Evolutionary conservation across 2,113 vertebrate genomes (phyloP).

Genomic region (Nipponia nippon): DNA sequence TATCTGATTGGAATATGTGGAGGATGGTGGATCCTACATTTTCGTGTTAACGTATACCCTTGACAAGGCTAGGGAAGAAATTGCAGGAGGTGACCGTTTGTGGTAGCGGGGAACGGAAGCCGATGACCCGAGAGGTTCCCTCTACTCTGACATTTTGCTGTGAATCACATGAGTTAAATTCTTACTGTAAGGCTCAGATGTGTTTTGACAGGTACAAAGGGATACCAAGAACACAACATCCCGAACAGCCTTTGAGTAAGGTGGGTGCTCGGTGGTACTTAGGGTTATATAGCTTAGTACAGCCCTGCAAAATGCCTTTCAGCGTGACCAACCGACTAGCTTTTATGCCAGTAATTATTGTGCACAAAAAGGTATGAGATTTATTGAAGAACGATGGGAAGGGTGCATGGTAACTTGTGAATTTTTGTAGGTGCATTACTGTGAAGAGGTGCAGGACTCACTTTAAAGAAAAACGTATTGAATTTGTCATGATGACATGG

Average conservation of each 20-base stretch:
- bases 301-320: neutral
- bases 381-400: neutral
- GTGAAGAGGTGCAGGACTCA: neutral
- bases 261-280: constrained; percentile 37
- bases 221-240: constrained; percentile 41
- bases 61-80: neutral
- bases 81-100: neutral
- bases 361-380: neutral
- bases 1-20: neutral
- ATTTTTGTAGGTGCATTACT: neutral
- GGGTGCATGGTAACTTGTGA: neutral
- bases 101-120: neutral
- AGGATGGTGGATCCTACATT: neutral
- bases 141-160: neutral
- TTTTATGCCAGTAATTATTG: neutral
- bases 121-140: neutral
- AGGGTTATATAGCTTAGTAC: neutral
- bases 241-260: constrained; percentile 30
- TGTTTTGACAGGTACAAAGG: constrained; percentile 52
- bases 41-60: neutral
- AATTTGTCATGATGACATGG: neutral
- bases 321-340: neutral
- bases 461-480: neutral
- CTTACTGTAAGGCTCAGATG: constrained; percentile 39
- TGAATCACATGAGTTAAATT: neutral